Conservation (phyloP, 2,797 vertebrate species). For the Anguilla pacifica region DNA sequence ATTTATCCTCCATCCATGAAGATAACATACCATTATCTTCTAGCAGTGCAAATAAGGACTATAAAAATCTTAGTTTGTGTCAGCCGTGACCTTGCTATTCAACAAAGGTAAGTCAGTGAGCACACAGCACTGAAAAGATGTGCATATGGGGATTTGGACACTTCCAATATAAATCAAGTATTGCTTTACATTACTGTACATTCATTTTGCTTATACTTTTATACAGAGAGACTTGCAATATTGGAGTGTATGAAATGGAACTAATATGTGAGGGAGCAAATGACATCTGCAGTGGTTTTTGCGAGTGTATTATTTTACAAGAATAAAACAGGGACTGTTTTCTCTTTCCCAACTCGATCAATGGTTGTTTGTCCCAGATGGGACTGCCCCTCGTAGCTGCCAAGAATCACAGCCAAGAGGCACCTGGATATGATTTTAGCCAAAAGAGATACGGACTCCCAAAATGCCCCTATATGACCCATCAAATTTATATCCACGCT, state of each 20-base stretch:
- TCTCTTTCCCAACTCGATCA: not conserved
- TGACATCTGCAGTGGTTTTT: not conserved
- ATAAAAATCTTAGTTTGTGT: not conserved
- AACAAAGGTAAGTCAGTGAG: not conserved
- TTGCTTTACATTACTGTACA: not conserved
- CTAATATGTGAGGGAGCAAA: not conserved
- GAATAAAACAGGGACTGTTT: not conserved
- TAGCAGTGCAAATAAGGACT: not conserved
- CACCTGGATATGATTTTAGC: slow-evolving; percentile 32
- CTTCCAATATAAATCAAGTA: not conserved
- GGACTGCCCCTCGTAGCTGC: not conserved
- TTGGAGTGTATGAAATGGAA: not conserved
- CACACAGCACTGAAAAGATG: not conserved
- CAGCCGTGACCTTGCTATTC: not conserved
- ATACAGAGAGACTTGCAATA: not conserved
- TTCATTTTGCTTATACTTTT: too few relatives aligned
- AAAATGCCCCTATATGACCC: slow-evolving; percentile 8
- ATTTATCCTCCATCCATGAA: slow-evolving; percentile 8
- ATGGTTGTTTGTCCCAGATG: slow-evolving; percentile 13
- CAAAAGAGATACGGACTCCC: slow-evolving; percentile 13
- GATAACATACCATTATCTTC: slow-evolving; percentile 11
- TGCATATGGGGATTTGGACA: not conserved
- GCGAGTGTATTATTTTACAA: not conserved
- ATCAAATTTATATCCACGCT: slow-evolving; percentile 7
- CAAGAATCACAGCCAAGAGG: slow-evolving; percentile 21